A percentile compares a stretch with the other conserved stretches of the same genome.
phyloP scores from a whole-genome alignment of 2,888 invertebrate species.

The Sinohyriopsis cumingii region DNA sequence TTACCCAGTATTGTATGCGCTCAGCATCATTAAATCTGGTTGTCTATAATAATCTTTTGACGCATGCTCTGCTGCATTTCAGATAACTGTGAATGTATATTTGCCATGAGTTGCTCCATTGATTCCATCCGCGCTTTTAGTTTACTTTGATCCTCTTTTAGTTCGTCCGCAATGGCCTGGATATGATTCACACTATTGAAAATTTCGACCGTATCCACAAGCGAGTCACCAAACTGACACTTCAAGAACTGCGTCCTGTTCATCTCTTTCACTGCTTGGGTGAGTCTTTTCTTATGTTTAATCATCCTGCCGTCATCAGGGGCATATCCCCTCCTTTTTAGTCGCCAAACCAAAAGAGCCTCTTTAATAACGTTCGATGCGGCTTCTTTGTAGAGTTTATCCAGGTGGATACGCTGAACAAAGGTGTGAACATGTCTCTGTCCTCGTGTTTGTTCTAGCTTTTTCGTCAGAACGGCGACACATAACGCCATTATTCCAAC shows the following conservation, averaged over 20 bases:
- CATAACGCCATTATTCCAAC: slow-evolving; percentile 62
- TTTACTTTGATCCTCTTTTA: slow-evolving; percentile 47
- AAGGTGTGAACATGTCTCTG: slow-evolving; percentile 61
- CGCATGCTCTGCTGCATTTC: slow-evolving; percentile 27
- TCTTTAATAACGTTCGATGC: slow-evolving; percentile 55
- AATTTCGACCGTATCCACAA: slow-evolving; percentile 54
- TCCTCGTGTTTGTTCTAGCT: slow-evolving; percentile 59
- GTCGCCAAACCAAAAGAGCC: slow-evolving; percentile 48
- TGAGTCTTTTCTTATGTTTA: slow-evolving; percentile 46
- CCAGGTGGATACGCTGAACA: slow-evolving; percentile 53
- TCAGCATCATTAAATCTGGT: too few relatives aligned
- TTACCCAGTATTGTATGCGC: too few relatives aligned
- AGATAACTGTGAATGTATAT: slow-evolving; percentile 43
- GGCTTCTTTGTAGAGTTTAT: slow-evolving; percentile 48
- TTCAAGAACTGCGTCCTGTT: slow-evolving; percentile 48
- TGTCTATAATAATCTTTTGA: too few relatives aligned
- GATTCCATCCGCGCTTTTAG: slow-evolving; percentile 43
- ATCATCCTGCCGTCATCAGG: slow-evolving; percentile 38
- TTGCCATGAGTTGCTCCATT: slow-evolving; percentile 48
- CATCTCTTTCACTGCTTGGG: slow-evolving; percentile 52
- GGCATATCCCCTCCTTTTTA: slow-evolving; percentile 38
- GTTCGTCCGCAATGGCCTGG: slow-evolving; percentile 37
- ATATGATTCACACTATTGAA: slow-evolving; percentile 50
- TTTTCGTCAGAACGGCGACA: slow-evolving; percentile 59
- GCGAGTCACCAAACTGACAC: slow-evolving; percentile 47